phyloP scores from a whole-genome alignment of 2,888 invertebrate genomes.

The Acronicta psi region DNA sequence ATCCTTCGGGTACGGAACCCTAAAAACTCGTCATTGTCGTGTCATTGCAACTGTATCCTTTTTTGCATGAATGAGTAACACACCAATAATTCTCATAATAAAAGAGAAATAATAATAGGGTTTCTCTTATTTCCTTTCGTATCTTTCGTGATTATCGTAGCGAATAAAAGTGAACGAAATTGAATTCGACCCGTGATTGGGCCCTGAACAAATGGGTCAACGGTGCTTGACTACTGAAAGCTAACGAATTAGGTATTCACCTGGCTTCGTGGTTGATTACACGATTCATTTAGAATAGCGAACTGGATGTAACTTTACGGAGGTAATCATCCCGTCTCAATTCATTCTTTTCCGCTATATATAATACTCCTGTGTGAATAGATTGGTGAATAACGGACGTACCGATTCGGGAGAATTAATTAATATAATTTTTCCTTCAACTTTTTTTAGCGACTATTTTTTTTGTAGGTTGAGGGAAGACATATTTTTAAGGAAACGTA shows the following conservation, averaged over 20 bases:
- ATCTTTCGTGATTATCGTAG: conserved; percentile 68
- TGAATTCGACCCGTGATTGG: conserved; percentile 67
- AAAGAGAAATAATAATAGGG: conserved; percentile 52
- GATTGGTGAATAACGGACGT: conserved; percentile 15
- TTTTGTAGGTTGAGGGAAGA: no score
- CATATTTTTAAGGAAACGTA: no score
- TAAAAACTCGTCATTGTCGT: no score
- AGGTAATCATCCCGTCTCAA: conserved; percentile 46
- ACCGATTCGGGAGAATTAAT: not conserved
- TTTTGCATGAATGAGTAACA: conserved; percentile 51
- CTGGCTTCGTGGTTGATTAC: conserved; percentile 64
- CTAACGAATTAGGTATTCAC: conserved; percentile 66
- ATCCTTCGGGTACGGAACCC: no score
- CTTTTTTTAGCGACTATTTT: no score
- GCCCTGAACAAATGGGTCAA: conserved; percentile 60
- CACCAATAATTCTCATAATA: conserved; percentile 56
- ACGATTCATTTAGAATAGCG: conserved; percentile 59
- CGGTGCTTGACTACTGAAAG: conserved; percentile 56
- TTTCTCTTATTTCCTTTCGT: conserved; percentile 63
- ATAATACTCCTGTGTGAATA: conserved; percentile 1
- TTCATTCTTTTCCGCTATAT: conserved; percentile 17
- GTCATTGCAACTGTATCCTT: no score
- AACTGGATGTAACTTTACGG: conserved; percentile 22
- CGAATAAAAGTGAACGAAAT: conserved; percentile 70
- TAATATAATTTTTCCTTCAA: not conserved